Conservation (phyloP, 2,797 vertebrate genomes). For the Siniperca undulata region DNA sequence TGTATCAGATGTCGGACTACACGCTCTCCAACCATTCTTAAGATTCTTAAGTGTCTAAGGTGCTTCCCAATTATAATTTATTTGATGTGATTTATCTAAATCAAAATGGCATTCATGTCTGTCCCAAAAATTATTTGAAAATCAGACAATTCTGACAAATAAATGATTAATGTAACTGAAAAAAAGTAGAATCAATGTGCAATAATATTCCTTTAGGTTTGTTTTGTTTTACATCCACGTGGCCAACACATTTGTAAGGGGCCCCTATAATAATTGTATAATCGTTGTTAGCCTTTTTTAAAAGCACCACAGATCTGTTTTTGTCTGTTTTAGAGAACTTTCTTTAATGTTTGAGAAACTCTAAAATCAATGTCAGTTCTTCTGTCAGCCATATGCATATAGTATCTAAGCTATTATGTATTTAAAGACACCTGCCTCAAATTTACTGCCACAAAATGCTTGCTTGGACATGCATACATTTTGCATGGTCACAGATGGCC, state of each 20-base stretch:
- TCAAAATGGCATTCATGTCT: neutral
- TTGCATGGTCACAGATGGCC: slow-evolving; percentile 30
- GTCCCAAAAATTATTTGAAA: neutral
- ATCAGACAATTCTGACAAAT: neutral
- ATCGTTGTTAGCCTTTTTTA: neutral
- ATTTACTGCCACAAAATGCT: neutral
- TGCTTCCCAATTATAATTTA: neutral
- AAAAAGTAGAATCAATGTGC: neutral
- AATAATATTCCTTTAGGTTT: neutral
- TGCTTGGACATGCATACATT: slow-evolving; percentile 7
- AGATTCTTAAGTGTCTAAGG: neutral
- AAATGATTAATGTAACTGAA: neutral
- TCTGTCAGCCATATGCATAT: neutral
- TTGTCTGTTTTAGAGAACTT: neutral
- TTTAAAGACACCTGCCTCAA: neutral
- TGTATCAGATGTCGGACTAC: no score
- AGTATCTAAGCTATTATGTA: neutral
- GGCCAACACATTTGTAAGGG: neutral
- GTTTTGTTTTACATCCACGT: slow-evolving; percentile 4
- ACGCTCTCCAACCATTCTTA: neutral
- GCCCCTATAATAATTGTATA: neutral
- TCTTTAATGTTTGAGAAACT: neutral
- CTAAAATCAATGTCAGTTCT: neutral
- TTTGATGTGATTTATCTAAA: neutral
- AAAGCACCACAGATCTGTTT: neutral